Conservation (phyloP, 2,797 vertebrate genomes). For the Nothura maculosa region DNA sequence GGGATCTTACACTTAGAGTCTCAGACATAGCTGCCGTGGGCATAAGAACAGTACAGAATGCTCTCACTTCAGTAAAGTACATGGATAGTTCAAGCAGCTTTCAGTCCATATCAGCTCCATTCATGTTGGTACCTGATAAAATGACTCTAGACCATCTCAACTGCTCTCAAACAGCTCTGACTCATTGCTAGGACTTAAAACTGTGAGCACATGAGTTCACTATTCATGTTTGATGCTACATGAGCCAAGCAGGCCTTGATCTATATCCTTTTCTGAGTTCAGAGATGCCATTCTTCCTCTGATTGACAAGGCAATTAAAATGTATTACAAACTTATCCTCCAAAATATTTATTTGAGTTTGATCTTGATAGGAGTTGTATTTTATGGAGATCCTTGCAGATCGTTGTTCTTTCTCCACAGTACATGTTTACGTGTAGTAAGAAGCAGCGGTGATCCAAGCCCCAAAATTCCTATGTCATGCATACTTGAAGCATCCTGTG, state of each 20-base stretch:
- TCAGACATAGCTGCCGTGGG: not conserved
- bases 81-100: not conserved
- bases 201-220: not conserved
- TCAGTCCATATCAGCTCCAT: not conserved
- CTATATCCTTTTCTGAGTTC: not conserved
- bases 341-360: not conserved
- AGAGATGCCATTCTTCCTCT: not conserved
- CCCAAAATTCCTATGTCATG: not conserved
- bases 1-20: not conserved
- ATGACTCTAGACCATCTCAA: not conserved
- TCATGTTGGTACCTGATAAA: accelerated
- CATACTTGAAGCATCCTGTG: not conserved
- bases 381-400: not conserved
- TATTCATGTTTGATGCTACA: not conserved
- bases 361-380: not conserved
- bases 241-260: not conserved
- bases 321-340: not conserved
- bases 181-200: not conserved
- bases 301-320: not conserved
- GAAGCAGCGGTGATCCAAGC: not conserved
- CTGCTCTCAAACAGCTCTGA: not conserved
- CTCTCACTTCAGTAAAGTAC: not conserved
- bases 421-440: not conserved
- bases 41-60: not conserved
- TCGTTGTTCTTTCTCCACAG: not conserved